Percentiles rank a stretch among this genome's conserved stretches.
These are phyloP conservation scores for Zelostemma sp. DNA, from an alignment of 1,140 invertebrate species.

Conservation along the genomic window DNA sequence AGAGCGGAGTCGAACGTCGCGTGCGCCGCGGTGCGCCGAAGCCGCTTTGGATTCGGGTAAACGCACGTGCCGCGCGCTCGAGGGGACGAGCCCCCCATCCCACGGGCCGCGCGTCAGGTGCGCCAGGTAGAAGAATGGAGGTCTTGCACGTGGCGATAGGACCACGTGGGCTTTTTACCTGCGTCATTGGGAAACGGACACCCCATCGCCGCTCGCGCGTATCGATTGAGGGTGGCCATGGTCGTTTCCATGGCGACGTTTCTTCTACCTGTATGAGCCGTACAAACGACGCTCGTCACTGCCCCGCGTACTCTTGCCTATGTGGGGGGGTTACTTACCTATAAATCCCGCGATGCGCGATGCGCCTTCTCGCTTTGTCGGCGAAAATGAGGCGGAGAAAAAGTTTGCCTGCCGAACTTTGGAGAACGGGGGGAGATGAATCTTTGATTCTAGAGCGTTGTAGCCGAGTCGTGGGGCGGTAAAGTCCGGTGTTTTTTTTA, in stretches of 20 bases:
- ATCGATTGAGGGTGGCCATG: conserved; percentile 67
- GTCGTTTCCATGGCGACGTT: conserved; percentile 64
- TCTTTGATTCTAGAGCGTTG: too few species aligned
- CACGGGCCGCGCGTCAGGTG: conserved; percentile 21
- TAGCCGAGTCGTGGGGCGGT: too few species aligned
- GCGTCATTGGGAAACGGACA: conserved; percentile 55
- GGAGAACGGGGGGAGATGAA: too few species aligned
- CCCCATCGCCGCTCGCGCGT: conserved; percentile 52
- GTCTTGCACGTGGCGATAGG: conserved; percentile 64
- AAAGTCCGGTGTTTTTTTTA: too few species aligned
- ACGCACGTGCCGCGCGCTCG: conserved; percentile 25
- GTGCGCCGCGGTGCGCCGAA: too few species aligned
- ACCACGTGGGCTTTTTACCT: conserved; percentile 62
- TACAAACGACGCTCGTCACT: conserved; percentile 15
- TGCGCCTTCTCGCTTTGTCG: too few species aligned
- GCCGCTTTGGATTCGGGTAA: conserved; percentile 9
- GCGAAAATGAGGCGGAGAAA: too few species aligned
- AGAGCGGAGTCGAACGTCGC: conserved; percentile 10
- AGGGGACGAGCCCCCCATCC: not conserved
- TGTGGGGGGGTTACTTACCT: conserved; percentile 5
- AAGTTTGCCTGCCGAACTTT: too few species aligned
- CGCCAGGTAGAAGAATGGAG: conserved; percentile 45
- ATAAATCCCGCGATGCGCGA: too few species aligned
- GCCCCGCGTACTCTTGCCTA: not conserved
- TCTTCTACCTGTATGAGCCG: conserved; percentile 58